phyloP scores from a whole-genome alignment of 2,888 invertebrate genomes.

The Lasioglossum vierecki region DNA sequence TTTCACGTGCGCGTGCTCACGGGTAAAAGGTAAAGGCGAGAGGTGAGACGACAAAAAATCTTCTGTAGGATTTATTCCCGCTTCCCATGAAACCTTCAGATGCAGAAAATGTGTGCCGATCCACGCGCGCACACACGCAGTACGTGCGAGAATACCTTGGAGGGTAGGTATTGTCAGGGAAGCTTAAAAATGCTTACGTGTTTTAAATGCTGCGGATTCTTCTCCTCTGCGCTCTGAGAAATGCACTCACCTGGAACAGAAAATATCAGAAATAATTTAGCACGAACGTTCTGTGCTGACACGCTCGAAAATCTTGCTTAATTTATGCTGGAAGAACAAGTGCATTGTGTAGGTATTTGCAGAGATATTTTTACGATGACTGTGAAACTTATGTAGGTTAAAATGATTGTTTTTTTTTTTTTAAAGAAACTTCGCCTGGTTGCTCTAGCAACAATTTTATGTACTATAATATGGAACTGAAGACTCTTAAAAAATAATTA shows the following conservation, averaged over 20 bases:
- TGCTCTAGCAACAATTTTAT: too few species aligned
- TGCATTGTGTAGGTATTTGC: not conserved
- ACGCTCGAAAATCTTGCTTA: not conserved
- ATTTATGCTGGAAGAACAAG: not conserved
- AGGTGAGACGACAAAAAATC: constrained; percentile 45
- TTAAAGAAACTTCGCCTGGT: too few species aligned
- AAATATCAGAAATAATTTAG: not conserved
- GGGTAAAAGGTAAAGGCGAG: constrained; percentile 30
- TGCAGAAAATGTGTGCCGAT: constrained; percentile 27
- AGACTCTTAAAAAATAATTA: not conserved
- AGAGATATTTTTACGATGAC: not conserved
- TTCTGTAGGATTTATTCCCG: constrained; percentile 35
- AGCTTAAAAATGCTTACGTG: constrained; percentile 43
- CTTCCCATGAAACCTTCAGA: constrained; percentile 25
- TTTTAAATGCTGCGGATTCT: not conserved
- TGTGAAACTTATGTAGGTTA: not conserved
- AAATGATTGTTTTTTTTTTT: too few species aligned
- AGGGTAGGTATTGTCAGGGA: constrained; percentile 9
- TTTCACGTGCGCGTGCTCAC: not conserved
- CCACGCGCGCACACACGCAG: not conserved
- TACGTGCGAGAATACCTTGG: constrained; percentile 11
- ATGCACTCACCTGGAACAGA: constrained; percentile 57
- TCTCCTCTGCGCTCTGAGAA: not conserved
- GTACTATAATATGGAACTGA: not conserved
- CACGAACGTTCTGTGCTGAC: too few species aligned